A percentile compares a stretch with the other conserved stretches of the same genome.
phyloP scores from a whole-genome alignment of 2,888 invertebrate species.

The Cataglyphis cursor region DNA sequence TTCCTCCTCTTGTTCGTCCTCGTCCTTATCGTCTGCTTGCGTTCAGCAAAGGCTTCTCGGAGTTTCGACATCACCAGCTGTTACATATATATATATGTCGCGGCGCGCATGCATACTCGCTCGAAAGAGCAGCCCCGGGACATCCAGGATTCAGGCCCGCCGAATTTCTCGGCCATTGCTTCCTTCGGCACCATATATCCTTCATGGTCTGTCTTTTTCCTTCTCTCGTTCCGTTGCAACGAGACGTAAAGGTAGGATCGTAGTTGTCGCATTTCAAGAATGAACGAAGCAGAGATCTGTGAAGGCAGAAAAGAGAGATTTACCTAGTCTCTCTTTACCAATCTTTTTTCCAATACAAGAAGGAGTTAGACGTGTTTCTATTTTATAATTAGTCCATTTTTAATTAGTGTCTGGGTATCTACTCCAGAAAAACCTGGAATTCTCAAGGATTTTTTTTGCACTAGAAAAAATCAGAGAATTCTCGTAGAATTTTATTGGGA shows the following conservation, averaged over 20 bases:
- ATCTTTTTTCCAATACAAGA: not conserved
- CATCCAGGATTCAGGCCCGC: constrained; percentile 46
- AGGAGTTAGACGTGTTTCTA: not conserved
- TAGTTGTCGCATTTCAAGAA: not conserved
- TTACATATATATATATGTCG: constrained; percentile 2
- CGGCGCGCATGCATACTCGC: constrained; percentile 39
- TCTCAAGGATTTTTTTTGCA: too few species aligned
- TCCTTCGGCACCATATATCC: constrained; percentile 29
- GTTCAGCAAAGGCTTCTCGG: constrained; percentile 33
- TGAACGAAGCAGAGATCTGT: not conserved
- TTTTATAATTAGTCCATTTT: not conserved
- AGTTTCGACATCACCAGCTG: constrained; percentile 42
- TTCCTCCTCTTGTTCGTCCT: not conserved
- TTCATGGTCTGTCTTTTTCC: not conserved
- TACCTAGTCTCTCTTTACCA: too few species aligned
- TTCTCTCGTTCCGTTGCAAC: not conserved
- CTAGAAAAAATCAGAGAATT: too few species aligned
- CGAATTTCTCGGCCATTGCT: constrained; percentile 39
- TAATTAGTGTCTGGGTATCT: not conserved
- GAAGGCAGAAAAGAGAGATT: not conserved
- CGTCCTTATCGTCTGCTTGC: constrained; percentile 32
- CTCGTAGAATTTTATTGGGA: too few species aligned
- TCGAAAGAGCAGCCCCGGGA: constrained; percentile 42
- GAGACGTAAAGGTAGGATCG: not conserved
- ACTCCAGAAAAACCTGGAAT: too few species aligned